A percentile compares a stretch with the other conserved stretches of the same genome.
These are phyloP conservation scores for Homalodisca vitripennis DNA, from an alignment of 1,140 invertebrate genomes.

Conservation along the genomic window DNA sequence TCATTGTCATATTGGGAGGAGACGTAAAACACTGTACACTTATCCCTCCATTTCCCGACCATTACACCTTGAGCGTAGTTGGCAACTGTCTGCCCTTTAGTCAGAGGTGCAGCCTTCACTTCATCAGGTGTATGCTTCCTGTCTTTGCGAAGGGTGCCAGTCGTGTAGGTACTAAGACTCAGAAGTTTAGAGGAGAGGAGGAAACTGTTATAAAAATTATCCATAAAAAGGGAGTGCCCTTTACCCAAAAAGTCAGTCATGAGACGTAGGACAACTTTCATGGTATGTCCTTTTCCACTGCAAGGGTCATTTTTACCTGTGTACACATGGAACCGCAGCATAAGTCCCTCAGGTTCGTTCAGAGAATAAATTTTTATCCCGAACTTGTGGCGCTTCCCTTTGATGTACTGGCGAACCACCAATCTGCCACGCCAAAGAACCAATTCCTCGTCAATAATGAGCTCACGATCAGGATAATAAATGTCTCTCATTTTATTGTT, in stretches of 20 bases:
- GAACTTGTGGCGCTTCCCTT: slow-evolving; percentile 44
- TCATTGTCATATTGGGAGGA: slow-evolving; percentile 27
- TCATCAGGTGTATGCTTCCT: slow-evolving; percentile 45
- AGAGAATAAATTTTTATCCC: slow-evolving; percentile 45
- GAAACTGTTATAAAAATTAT: slow-evolving; percentile 49
- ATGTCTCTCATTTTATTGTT: slow-evolving; percentile 10
- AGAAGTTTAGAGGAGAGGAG: slow-evolving; percentile 47
- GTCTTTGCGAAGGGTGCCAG: slow-evolving; percentile 49
- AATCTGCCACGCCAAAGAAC: slow-evolving; percentile 43
- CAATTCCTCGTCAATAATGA: slow-evolving; percentile 41
- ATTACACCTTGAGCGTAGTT: slow-evolving; percentile 46
- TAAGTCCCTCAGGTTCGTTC: slow-evolving; percentile 35
- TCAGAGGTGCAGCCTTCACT: slow-evolving; percentile 46
- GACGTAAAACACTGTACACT: slow-evolving; percentile 38
- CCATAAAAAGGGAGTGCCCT: slow-evolving; percentile 31
- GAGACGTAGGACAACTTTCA: slow-evolving; percentile 28
- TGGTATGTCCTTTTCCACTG: slow-evolving; percentile 24
- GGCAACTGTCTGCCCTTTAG: slow-evolving; percentile 44
- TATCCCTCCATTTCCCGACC: slow-evolving; percentile 49
- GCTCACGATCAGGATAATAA: slow-evolving; percentile 33
- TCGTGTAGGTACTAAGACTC: slow-evolving; percentile 49
- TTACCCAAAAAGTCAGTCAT: slow-evolving; percentile 30
- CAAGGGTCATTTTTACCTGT: slow-evolving; percentile 23
- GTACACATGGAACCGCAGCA: slow-evolving; percentile 28
- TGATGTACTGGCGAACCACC: slow-evolving; percentile 44